Evolutionary conservation across 2,888 invertebrate genomes (phyloP).

Genomic region (Salticus scenicus): DNA sequence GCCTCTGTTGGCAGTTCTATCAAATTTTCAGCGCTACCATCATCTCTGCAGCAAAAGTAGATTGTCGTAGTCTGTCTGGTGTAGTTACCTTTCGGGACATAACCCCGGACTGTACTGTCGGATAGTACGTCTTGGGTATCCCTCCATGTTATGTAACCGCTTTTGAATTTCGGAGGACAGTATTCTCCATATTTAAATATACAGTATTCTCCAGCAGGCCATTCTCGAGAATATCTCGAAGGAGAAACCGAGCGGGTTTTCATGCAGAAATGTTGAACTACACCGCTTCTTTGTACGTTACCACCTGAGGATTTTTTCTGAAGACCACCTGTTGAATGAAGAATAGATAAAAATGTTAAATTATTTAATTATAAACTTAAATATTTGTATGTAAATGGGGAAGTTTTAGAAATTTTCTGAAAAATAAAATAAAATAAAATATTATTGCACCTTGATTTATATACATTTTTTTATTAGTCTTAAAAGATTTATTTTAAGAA

Average conservation of each 20-base stretch:
- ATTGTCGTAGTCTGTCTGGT: constrained; percentile 71
- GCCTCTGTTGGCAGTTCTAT: constrained; percentile 72
- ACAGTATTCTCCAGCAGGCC: constrained; percentile 73
- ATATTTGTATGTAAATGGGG: too few relatives aligned
- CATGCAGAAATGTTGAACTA: constrained; percentile 73
- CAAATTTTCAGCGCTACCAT: constrained; percentile 72
- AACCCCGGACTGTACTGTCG: constrained; percentile 16
- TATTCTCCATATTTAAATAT: constrained; percentile 71
- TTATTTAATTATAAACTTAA: too few relatives aligned
- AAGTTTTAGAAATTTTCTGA: too few relatives aligned
- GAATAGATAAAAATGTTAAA: background rate
- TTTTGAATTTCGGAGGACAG: constrained; percentile 72
- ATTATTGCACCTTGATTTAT: too few relatives aligned
- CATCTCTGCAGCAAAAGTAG: constrained; percentile 73
- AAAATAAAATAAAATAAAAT: too few relatives aligned
- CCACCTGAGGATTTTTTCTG: constrained; percentile 63
- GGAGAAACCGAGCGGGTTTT: constrained; percentile 17
- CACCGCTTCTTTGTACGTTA: constrained; percentile 70
- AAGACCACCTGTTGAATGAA: constrained; percentile 36
- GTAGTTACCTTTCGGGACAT: constrained; percentile 69
- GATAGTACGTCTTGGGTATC: constrained; percentile 62
- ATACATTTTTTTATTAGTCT: too few relatives aligned
- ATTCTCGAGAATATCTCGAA: constrained; percentile 18
- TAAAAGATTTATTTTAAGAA: too few relatives aligned
- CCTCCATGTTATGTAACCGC: constrained; percentile 72